Conservation (phyloP, 2,888 invertebrate genomes). For the Chloromyia formosa region DNA sequence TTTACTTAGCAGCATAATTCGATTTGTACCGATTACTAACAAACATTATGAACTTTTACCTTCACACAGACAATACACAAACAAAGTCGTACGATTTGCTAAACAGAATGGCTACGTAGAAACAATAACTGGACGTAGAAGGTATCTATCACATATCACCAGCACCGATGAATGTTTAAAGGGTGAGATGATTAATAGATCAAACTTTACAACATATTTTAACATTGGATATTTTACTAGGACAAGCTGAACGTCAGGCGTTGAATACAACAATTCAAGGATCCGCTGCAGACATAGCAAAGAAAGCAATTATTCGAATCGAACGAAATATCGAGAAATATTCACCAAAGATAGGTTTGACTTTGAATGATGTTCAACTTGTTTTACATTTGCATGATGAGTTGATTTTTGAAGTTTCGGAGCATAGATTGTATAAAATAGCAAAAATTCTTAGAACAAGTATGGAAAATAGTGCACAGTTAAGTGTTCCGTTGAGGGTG, state of each 20-base stretch:
- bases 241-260: conserved; percentile 93
- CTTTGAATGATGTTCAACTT: conserved; percentile 67
- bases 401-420: conserved; percentile 87
- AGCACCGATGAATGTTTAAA: conserved; percentile 69
- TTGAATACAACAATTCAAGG: conserved; percentile 96
- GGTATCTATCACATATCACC: conserved; percentile 80
- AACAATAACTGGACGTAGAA: conserved; percentile 81
- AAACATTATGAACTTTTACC: too few species aligned
- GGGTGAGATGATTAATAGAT: too few species aligned
- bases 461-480: conserved; percentile 81
- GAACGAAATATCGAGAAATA: conserved; percentile 67
- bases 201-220: too few species aligned
- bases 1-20: not conserved
- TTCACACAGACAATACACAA: conserved; percentile 52
- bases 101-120: conserved; percentile 79
- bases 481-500: conserved; percentile 86
- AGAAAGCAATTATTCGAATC: conserved; percentile 86
- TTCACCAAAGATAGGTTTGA: conserved; percentile 45
- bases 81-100: conserved; percentile 70
- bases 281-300: conserved; percentile 95
- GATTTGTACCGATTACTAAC: too few species aligned
- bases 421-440: conserved; percentile 68
- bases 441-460: conserved; percentile 73
- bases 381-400: conserved; percentile 97
- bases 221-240: conserved; percentile 60